phyloP scores from a whole-genome alignment of 2,113 vertebrate species.

The Sprattus sprattus region DNA sequence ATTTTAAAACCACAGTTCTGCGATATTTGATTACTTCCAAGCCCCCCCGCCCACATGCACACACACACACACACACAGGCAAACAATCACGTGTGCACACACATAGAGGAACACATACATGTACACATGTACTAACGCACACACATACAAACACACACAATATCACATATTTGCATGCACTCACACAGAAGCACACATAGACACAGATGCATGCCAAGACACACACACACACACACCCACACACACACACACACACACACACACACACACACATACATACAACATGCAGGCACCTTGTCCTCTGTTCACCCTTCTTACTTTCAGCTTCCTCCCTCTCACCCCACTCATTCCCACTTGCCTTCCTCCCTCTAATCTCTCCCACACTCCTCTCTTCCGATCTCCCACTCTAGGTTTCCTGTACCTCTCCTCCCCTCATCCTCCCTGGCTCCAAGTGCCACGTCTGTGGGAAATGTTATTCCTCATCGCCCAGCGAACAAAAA shows the following conservation, averaged over 20 bases:
- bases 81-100: neutral
- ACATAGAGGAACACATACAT: neutral
- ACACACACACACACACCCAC: neutral
- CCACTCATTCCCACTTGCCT: neutral
- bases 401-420: neutral
- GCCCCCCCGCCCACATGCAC: neutral
- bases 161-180: neutral
- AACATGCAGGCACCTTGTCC: neutral
- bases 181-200: neutral
- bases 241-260: neutral
- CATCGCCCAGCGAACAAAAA: neutral
- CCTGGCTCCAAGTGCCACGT: slow-evolving; percentile 13
- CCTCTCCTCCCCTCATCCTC: neutral
- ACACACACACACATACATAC: neutral
- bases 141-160: neutral
- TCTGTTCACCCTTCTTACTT: neutral
- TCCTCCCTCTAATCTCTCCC: neutral
- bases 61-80: neutral
- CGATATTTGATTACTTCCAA: neutral
- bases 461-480: slow-evolving; percentile 16
- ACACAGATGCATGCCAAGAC: neutral
- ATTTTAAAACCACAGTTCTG: neutral
- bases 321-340: neutral
- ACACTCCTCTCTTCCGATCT: slow-evolving; percentile 13
- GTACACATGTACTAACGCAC: neutral